phyloP scores from a whole-genome alignment of 1,140 invertebrate species.

The Drosophila albomicans region DNA sequence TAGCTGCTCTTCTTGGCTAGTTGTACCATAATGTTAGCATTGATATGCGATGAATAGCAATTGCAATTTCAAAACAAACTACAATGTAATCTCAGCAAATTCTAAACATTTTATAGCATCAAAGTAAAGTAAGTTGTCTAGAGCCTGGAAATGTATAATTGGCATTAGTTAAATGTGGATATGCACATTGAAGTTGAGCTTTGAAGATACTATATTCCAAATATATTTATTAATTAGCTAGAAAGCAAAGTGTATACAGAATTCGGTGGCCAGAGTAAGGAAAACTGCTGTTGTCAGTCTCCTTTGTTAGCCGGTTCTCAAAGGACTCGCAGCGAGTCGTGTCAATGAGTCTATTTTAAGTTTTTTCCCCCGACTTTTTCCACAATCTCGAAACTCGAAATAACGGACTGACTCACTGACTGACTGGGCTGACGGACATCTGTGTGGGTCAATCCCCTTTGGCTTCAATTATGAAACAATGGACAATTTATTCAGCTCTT shows the following conservation, averaged over 20 bases:
- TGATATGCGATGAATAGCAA: not conserved
- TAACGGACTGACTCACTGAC: not conserved
- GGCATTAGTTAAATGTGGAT: no score
- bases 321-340: not conserved
- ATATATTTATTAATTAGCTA: no score
- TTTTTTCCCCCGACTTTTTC: not conserved
- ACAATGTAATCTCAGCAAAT: not conserved
- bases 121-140: no score
- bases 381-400: not conserved
- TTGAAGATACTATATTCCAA: no score
- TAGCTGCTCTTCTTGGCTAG: not conserved
- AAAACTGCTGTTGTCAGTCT: not conserved
- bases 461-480: conserved; percentile 70
- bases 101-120: not conserved
- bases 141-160: no score
- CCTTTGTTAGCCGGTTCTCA: not conserved
- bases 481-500: conserved; percentile 59
- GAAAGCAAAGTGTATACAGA: not conserved
- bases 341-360: conserved; percentile 8
- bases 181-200: no score
- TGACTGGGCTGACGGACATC: not conserved
- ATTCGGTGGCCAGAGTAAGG: not conserved
- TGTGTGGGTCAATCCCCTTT: conserved; percentile 26
- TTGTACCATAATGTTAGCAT: no score
- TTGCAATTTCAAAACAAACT: not conserved